Percentiles rank a stretch among this genome's conserved stretches.
These are phyloP conservation scores for Tipula vernalis DNA, from an alignment of 2,888 invertebrate species.

Conservation along the genomic window DNA sequence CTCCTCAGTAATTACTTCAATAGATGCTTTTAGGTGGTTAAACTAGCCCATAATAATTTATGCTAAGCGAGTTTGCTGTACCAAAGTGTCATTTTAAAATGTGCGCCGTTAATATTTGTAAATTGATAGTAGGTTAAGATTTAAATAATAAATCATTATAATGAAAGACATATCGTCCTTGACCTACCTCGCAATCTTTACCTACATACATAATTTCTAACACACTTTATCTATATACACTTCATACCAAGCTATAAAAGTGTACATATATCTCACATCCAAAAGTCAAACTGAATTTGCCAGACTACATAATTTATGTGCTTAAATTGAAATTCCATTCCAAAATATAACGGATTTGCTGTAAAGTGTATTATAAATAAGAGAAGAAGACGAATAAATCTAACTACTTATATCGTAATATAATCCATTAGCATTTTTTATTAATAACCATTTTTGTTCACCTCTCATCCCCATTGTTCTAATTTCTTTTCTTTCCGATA, in stretches of 20 bases:
- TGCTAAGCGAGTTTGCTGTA: too few relatives aligned
- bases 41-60: too few relatives aligned
- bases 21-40: too few relatives aligned
- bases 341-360: not conserved
- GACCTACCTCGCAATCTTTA: not conserved
- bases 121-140: too few relatives aligned
- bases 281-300: not conserved
- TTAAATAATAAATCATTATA: too few relatives aligned
- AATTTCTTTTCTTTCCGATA: not conserved
- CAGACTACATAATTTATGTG: not conserved
- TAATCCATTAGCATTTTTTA: not conserved
- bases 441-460: not conserved
- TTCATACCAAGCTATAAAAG: not conserved
- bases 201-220: not conserved
- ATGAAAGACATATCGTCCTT: not conserved
- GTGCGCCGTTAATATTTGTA: too few relatives aligned
- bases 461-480: not conserved
- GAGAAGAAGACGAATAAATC: not conserved
- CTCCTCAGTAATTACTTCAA: too few relatives aligned
- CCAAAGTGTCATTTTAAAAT: too few relatives aligned
- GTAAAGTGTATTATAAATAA: not conserved
- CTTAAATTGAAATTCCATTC: not conserved
- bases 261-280: not conserved
- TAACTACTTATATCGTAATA: not conserved
- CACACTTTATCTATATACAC: not conserved